Percentiles rank a stretch among this genome's conserved stretches.
Evolutionary conservation across 2,888 invertebrate species (phyloP).

Genomic region (Cephus nigrinus): DNA sequence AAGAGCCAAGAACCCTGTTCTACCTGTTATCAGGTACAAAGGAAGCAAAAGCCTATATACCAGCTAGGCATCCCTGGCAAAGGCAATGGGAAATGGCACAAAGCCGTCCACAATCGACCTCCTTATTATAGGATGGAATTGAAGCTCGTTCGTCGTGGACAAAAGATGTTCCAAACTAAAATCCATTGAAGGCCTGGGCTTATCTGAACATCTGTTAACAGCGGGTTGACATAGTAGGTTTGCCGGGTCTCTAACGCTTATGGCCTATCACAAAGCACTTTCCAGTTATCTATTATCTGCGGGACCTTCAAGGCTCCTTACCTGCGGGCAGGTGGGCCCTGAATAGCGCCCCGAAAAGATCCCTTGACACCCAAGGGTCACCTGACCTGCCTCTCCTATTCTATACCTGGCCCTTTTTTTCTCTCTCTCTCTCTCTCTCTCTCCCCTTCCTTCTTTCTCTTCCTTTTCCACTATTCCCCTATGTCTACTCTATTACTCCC

Average conservation of each 20-base stretch:
- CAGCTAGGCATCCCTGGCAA: not conserved
- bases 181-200: conserved; percentile 56
- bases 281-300: conserved; percentile 64
- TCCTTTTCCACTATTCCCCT: not conserved
- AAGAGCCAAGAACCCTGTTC: conserved; percentile 3
- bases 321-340: conserved; percentile 61
- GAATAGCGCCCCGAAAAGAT: conserved; percentile 55
- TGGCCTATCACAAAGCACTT: conserved; percentile 58
- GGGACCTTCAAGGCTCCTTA: conserved; percentile 50
- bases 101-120: conserved; percentile 29
- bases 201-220: conserved; percentile 66
- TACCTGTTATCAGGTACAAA: conserved; percentile 44
- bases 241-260: conserved; percentile 38
- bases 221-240: conserved; percentile 50
- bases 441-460: not conserved
- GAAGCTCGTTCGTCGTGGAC: conserved; percentile 39
- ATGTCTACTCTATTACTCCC: not conserved
- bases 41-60: not conserved
- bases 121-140: conserved; percentile 31
- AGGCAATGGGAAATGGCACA: conserved; percentile 42
- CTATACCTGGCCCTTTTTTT: conserved; percentile 33
- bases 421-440: not conserved
- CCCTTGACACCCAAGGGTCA: conserved; percentile 57
- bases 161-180: conserved; percentile 43
- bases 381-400: conserved; percentile 45